Base-by-base conservation (phyloP, 1,140 invertebrate genomes). In the Camponotus floridanus region DNA sequence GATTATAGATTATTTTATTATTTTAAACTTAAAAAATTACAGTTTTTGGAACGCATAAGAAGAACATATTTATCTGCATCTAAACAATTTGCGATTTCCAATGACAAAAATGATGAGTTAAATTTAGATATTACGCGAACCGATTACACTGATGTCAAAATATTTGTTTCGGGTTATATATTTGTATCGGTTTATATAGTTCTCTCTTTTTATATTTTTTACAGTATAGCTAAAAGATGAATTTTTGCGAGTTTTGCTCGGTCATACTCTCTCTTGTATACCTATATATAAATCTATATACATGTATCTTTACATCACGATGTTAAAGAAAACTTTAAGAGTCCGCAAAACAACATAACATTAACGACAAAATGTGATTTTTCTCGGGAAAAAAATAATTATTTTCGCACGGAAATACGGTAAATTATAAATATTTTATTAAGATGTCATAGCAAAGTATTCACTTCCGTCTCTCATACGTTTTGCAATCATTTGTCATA, bases 41-140 rank as follows among this genome's bases (percentile, higher is more conserved):
- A 18, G 26, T 57, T 39, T 57, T 33, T 71, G 26, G 26, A 2
- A 11, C 18, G 8, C 9, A 0, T 6, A 26, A 26, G 26, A 26
- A 1, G 36, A 33, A n/a, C 1, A 18, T 15, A 11, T 36, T 59
- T 39, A 26, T 64, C 45, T 48, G 9, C 11, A n/a, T 15, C 18
- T 18, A 42, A 15, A 4, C 6, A 15, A 18, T 74, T 45, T 4
- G 21, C 6, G 2, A 59, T 73, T 18, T 33, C 3, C 21, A 21
- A 45, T 76, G 5, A 26, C 26, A 45, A 18, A 80, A 88, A 86
- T 48, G 18, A 88, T 31, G 21, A 87, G 70, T 81, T 86, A 89
- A 86, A 89, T 86, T 42, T 83, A 31, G 73, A 51, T 39, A 86
- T 89, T 86, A 86, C 73, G 59, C 73, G 51, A 48, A 89, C 62